Percentiles rank a stretch among this genome's conserved stretches.
Conservation (phyloP, 1,140 invertebrate genomes). For the Xylocopa sonorina region DNA sequence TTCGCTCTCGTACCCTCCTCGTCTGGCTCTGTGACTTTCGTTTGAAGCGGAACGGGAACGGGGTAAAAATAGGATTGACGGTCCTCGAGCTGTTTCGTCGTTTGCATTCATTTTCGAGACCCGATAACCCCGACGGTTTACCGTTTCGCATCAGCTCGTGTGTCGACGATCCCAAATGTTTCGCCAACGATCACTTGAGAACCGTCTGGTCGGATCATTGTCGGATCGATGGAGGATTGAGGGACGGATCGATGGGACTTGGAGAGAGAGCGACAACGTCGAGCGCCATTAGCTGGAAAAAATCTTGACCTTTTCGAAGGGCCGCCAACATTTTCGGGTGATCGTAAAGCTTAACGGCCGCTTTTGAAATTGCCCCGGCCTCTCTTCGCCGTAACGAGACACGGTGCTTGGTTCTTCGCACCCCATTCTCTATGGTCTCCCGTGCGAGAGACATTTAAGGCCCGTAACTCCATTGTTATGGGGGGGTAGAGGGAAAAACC, state of each 20-base stretch:
- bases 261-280: constrained; percentile 4
- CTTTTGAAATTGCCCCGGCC: constrained; percentile 71
- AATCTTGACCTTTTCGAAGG: constrained; percentile 71
- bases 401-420: constrained; percentile 65
- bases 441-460: constrained; percentile 66
- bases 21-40: not conserved
- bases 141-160: not conserved
- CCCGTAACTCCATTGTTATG: constrained; percentile 67
- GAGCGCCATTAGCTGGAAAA: constrained; percentile 41
- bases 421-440: constrained; percentile 63
- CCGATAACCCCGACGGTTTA: not conserved
- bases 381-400: constrained; percentile 69
- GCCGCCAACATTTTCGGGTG: constrained; percentile 45
- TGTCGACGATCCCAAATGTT: too few species aligned
- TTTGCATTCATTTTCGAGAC: not conserved
- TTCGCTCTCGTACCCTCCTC: too few species aligned
- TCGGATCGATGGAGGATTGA: not conserved
- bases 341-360: constrained; percentile 72
- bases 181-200: not conserved
- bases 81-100: not conserved
- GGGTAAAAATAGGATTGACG: not conserved
- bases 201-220: too few species aligned
- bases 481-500: not conserved
- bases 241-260: too few species aligned
- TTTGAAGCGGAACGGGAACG: not conserved